Evolutionary conservation across 2,113 vertebrate genomes (phyloP).

Genomic region (Ploceus nigricollis): DNA sequence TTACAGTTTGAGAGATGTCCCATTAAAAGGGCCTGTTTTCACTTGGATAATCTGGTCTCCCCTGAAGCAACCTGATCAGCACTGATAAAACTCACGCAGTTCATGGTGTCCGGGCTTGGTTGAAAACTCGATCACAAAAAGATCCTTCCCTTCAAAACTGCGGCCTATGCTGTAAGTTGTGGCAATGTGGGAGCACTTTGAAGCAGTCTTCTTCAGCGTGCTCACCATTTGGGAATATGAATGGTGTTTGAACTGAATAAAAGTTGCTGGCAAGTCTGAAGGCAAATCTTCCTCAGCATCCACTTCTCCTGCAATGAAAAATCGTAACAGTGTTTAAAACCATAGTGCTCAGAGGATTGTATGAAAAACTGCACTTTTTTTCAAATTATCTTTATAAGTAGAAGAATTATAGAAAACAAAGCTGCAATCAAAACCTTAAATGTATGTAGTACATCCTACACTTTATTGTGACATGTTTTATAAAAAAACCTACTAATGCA

Average conservation of each 20-base stretch:
- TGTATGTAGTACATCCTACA: neutral
- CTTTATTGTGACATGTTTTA: neutral
- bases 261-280: constrained; percentile 75
- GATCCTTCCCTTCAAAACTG: constrained; percentile 88
- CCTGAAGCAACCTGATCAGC: neutral
- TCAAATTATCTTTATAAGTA: neutral
- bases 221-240: constrained; percentile 88
- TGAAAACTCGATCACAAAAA: constrained; percentile 93
- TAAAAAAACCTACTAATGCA: neutral
- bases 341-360: neutral
- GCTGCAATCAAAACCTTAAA: neutral
- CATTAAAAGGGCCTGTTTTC: neutral
- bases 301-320: constrained; percentile 50
- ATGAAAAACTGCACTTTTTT: neutral
- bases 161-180: constrained; percentile 92
- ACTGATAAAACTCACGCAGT: constrained; percentile 77
- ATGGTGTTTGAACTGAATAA: constrained; percentile 88
- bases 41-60: neutral
- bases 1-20: neutral
- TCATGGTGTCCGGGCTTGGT: constrained; percentile 90
- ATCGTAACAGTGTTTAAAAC: neutral
- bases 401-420: neutral
- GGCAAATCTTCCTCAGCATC: constrained; percentile 46
- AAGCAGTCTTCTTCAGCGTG: constrained; percentile 82
- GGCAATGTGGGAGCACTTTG: constrained; percentile 86